phyloP scores from a whole-genome alignment of 2,113 vertebrate species.

The Grallaria varia region DNA sequence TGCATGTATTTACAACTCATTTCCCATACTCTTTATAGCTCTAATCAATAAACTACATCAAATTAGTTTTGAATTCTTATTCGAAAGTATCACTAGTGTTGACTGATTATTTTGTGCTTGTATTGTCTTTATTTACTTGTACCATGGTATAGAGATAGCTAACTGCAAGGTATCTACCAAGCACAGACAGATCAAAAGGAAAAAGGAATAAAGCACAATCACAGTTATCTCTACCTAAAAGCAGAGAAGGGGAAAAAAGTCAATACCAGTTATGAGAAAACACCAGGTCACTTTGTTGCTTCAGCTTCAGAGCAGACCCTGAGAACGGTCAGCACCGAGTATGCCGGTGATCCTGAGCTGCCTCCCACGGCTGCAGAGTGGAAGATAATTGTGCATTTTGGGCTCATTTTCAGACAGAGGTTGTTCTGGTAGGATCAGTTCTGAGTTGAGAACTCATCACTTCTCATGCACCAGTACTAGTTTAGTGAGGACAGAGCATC shows the following conservation, averaged over 20 bases:
- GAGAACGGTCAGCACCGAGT: background rate
- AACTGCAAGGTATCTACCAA: background rate
- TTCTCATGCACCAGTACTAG: background rate
- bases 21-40: background rate
- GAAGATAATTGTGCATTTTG: background rate
- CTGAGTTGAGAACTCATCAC: background rate
- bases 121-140: background rate
- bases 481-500: background rate
- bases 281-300: background rate
- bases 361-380: background rate
- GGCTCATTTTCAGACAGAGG: background rate
- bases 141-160: rapidly evolving
- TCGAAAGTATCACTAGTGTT: background rate
- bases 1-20: background rate
- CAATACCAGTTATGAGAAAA: background rate
- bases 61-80: background rate
- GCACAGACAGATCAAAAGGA: background rate
- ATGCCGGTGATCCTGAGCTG: background rate
- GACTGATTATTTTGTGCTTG: background rate
- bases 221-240: background rate
- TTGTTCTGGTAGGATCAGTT: background rate
- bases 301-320: background rate
- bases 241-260: background rate
- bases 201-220: background rate
- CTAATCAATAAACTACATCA: background rate